Conservation (phyloP, 1,140 invertebrate species). For the Papilio xuthus region DNA sequence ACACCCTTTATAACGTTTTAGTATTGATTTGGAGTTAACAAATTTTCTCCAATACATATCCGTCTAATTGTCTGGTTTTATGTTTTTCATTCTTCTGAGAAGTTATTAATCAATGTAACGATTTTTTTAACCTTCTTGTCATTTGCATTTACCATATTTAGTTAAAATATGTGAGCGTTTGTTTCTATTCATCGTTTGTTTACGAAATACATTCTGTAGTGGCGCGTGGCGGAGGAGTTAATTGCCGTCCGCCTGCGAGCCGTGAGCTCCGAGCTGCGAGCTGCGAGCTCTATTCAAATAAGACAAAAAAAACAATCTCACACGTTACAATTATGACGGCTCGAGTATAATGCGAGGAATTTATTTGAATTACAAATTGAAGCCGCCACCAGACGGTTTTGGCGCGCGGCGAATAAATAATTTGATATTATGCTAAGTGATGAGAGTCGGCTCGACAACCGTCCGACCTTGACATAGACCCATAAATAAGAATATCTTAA, state of each 20-base stretch:
- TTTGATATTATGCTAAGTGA: slow-evolving; percentile 80
- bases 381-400: slow-evolving; percentile 72
- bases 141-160: background rate
- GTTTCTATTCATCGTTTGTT: slow-evolving; percentile 3
- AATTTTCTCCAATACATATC: too few relatives aligned
- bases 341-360: slow-evolving; percentile 66
- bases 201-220: slow-evolving; percentile 24
- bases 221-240: slow-evolving; percentile 37
- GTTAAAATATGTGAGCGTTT: background rate
- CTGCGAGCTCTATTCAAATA: slow-evolving; percentile 54
- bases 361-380: slow-evolving; percentile 81
- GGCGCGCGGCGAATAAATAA: slow-evolving; percentile 78
- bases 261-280: slow-evolving; percentile 41
- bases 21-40: too few relatives aligned
- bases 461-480: slow-evolving; percentile 76
- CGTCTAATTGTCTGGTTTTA: too few relatives aligned
- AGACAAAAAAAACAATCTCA: slow-evolving; percentile 58
- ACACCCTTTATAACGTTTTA: too few relatives aligned
- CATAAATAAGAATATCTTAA: slow-evolving; percentile 80
- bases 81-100: too few relatives aligned
- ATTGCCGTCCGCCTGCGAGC: slow-evolving; percentile 39
- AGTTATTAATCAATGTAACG: too few relatives aligned
- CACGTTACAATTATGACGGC: slow-evolving; percentile 67
- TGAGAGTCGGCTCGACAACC: slow-evolving; percentile 66
- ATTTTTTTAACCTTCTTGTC: too few relatives aligned